Percentiles rank a stretch among this genome's conserved stretches.
These are phyloP conservation scores for Drosophila dunni DNA, from an alignment of 1,140 invertebrate species.

Conservation along the genomic window DNA sequence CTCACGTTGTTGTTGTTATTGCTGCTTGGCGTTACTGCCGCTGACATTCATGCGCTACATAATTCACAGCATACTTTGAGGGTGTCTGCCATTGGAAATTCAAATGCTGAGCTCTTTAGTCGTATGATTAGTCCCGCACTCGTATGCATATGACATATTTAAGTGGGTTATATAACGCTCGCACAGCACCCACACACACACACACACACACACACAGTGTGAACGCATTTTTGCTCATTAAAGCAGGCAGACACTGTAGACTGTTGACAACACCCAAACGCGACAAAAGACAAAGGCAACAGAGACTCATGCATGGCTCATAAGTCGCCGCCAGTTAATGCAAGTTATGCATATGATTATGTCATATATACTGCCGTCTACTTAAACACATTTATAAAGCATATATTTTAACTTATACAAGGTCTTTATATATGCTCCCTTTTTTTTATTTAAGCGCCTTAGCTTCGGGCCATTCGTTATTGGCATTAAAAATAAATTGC, in stretches of 20 bases:
- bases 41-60: slow-evolving; percentile 77
- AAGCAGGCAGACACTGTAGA: slow-evolving; percentile 17
- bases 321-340: slow-evolving; percentile 65
- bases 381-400: background rate
- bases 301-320: slow-evolving; percentile 26
- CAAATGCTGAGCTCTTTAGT: slow-evolving; percentile 64
- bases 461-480: slow-evolving; percentile 34
- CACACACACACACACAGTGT: slow-evolving; percentile 5
- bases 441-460: slow-evolving; percentile 47
- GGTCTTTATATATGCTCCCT: background rate
- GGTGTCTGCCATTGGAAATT: slow-evolving; percentile 67
- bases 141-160: slow-evolving; percentile 79
- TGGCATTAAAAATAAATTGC: slow-evolving; percentile 39
- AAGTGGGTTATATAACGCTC: slow-evolving; percentile 65
- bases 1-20: slow-evolving; percentile 17
- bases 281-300: background rate
- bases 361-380: slow-evolving; percentile 20
- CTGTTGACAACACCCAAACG: background rate
- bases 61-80: slow-evolving; percentile 75
- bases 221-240: slow-evolving; percentile 65
- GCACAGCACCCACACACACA: background rate
- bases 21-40: slow-evolving; percentile 42
- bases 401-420: slow-evolving; percentile 9
- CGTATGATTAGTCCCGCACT: slow-evolving; percentile 67
- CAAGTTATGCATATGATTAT: slow-evolving; percentile 50